Percentiles rank a stretch among this genome's conserved stretches.
Conservation (phyloP, 2,113 vertebrate species). For the Anhinga anhinga region DNA sequence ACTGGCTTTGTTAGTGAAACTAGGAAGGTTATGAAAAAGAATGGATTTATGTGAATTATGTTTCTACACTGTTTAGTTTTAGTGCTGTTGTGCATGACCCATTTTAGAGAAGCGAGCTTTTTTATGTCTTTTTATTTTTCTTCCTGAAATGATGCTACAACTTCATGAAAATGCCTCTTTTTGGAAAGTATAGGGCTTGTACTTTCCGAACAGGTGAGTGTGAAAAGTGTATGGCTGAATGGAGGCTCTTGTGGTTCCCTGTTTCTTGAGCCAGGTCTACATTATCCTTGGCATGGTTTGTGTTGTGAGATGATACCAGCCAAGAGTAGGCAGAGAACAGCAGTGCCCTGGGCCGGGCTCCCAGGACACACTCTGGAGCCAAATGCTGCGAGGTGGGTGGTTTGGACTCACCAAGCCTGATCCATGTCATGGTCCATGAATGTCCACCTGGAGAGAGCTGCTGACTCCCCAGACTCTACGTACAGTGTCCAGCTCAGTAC, state of each 20-base stretch:
- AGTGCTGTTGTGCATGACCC: neutral
- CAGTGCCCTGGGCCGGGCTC: neutral
- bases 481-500: neutral
- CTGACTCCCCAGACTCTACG: neutral
- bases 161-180: neutral
- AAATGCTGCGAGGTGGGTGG: fast-evolving
- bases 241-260: neutral
- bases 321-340: neutral
- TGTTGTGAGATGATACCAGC: neutral
- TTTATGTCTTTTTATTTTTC: fast-evolving
- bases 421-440: fast-evolving
- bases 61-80: neutral
- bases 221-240: neutral
- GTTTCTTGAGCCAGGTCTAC: neutral
- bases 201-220: neutral
- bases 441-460: neutral
- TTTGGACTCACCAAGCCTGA: neutral
- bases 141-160: neutral
- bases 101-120: neutral
- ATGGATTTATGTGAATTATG: neutral
- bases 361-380: neutral
- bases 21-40: neutral
- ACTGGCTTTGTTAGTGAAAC: neutral
- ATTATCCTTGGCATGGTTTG: neutral
- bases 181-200: neutral